Evolutionary conservation across 2,113 vertebrate genomes (phyloP), one percentile per base, ranked within the genome.

Genomic region (Nerophis lumbriciformis): DNA sequence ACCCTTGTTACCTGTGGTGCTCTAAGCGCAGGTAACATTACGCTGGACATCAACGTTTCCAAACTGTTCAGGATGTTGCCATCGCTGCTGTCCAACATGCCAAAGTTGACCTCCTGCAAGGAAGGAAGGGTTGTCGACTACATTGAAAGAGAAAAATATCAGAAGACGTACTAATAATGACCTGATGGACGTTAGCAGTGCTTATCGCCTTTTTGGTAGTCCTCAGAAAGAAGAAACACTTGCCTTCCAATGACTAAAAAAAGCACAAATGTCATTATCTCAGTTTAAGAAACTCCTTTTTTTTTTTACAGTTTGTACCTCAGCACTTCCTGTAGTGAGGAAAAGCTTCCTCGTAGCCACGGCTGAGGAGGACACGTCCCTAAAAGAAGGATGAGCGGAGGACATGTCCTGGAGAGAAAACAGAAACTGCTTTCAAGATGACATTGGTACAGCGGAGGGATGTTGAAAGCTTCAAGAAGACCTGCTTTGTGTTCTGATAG

Each of bases 161-260:
- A 51, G 8, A 10, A 5, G n/a, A 51, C 6, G n/a, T 21, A 16
- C 49, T 6, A 77, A 28, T 28, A 28, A 88, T 82, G 63, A 94
- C 93, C 91, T 93, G 90, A 12, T 85, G 88, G 10, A 93, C 7
- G 59, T 91, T 92, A 38, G 90, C 87, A 35, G 85, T 72, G 54
- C 87, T 91, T 75, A 94, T 74, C 38, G 76, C 60, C 80, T 89
- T 89, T 58, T 90, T 83, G 2, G 88, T 88, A 49, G 75, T 85
- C 59, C 91, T 90, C 59, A 93, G 75, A 69, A 94, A 94, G 88
- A 93, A 93, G 14, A 91, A 83, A 76, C 91, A 93, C 14, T 57
- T 89, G 61, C 91, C 92, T 47, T 75, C 81, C 56, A 92, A 69
- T 48, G 81, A 78, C 93, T 94, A 73, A 1, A 61, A 1, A 61